Conservation (phyloP, 2,113 vertebrate species). For the Orthochromis indermauri region DNA sequence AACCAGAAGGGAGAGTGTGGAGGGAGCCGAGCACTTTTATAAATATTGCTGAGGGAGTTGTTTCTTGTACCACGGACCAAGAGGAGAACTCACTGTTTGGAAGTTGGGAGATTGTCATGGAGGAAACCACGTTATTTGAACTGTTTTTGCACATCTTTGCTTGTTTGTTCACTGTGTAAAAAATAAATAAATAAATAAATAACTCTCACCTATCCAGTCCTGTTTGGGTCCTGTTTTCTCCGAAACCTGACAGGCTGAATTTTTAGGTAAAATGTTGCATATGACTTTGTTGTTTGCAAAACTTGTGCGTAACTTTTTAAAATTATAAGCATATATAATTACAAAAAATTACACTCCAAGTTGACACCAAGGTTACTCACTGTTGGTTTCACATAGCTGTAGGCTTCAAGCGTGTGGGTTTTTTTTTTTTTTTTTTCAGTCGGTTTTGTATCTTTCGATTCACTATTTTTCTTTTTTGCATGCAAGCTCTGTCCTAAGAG, state of each 20-base stretch:
- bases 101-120: neutral
- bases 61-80: neutral
- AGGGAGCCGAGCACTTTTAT: neutral
- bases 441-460: fast-evolving
- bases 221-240: neutral
- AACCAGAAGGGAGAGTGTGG: neutral
- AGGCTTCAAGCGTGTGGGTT: neutral
- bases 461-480: neutral
- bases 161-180: neutral
- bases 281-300: neutral
- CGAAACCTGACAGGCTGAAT: neutral
- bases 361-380: neutral
- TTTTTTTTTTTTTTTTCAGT: fast-evolving
- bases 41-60: neutral
- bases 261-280: neutral
- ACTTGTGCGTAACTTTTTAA: fast-evolving
- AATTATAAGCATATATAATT: neutral
- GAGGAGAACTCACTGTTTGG: neutral
- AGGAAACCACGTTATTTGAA: neutral
- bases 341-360: neutral
- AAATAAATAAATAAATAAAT: fast-evolving
- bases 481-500: neutral
- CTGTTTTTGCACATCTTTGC: neutral
- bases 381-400: neutral
- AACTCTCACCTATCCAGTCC: neutral